Percentiles rank a stretch among this genome's conserved stretches.
Conservation (phyloP, 2,888 invertebrate species). For the Lathronympha strigana region DNA sequence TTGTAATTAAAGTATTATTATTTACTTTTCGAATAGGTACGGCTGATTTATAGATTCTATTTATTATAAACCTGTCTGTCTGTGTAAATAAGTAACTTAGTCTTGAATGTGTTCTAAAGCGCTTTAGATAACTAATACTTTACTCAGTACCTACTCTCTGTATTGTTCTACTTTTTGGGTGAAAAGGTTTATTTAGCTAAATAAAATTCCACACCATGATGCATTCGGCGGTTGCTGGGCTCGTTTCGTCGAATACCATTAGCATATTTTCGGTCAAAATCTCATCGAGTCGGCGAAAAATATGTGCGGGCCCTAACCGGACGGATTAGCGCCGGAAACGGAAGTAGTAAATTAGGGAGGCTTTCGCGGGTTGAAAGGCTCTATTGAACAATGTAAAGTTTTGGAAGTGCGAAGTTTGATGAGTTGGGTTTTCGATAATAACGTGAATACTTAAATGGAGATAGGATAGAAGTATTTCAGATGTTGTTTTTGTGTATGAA, state of each 20-base stretch:
- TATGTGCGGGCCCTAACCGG: constrained; percentile 31
- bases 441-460: background rate
- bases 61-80: no score
- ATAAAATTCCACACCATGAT: no score
- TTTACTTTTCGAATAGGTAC: no score
- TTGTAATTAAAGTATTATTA: no score
- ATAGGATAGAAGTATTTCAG: background rate
- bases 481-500: no score
- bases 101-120: no score
- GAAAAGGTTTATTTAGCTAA: no score
- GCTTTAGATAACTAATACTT: no score
- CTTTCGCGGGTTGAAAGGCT: constrained; percentile 35
- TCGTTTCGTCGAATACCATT: background rate
- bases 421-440: background rate
- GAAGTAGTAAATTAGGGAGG: constrained; percentile 41
- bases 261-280: constrained; percentile 24
- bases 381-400: constrained; percentile 30
- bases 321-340: constrained; percentile 35
- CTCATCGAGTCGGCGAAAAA: constrained; percentile 26
- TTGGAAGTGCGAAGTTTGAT: constrained; percentile 30
- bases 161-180: no score
- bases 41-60: no score
- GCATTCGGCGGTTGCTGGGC: background rate
- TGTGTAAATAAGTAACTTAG: no score
- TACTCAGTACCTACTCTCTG: no score